Evolutionary conservation across 1,140 invertebrate species (phyloP), one percentile per base, ranked within the genome.

Genomic region (Rhagoletis zephyria): DNA sequence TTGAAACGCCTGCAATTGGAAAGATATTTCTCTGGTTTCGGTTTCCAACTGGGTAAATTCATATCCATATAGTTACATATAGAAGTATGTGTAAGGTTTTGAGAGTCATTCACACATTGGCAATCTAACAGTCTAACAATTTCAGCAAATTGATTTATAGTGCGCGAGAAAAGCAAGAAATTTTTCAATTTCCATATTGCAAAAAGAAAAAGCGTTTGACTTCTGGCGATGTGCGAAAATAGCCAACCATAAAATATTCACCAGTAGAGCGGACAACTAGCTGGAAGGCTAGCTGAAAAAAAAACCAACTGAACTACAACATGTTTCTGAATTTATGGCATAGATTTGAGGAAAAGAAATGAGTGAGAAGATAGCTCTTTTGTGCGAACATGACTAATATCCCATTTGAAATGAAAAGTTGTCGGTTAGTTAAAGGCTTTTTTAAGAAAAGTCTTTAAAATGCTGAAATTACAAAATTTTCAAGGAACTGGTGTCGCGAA

Each of bases 141-240:
- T 48, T 1, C 67, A 42, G 67, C 40, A 74, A 16, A 74, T 74
- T 74, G 67, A 74, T 74, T 74, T 74, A 74, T 74, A 74, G 67
- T 45, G 40, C 40, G 67, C 12, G 67, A 42, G 67, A 42, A 48
- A 48, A 74, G 67, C 16, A 74, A 74, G 12, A 74, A 74, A 74
- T n/a, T 14, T 40, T 74, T 48, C 67, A 6, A 74, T 67, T 40
- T 19, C 64, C 40, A 12, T 67, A 56, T 67, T 30, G 30, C 51
- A 56, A 48, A 42, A 74, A 12, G 45, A 74, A 70, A 74, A 48
- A 48, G 4, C 1, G 45, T 45, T 74, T 74, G 67, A 74, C 67
- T 74, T 74, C 4, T 74, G 67, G 67, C 42, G 64, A 48, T 48
- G 67, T 42, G 67, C 64, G 64, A 67, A 67, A 74, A 74, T 74